Evolutionary conservation across 2,797 vertebrate genomes (phyloP).

Genomic region (Coluber constrictor): DNA sequence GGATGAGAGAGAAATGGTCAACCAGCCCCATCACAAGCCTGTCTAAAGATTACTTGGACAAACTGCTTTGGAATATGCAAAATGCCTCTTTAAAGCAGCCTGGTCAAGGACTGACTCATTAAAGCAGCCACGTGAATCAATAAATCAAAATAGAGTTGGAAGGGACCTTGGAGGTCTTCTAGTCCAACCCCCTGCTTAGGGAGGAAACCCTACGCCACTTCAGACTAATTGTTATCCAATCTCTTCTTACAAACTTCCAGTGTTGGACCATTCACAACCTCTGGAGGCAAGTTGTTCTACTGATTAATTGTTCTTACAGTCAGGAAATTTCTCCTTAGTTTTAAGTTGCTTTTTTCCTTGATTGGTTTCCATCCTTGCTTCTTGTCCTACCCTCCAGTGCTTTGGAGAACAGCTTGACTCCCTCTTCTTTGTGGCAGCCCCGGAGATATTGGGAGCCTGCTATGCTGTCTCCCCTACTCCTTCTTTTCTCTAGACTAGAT

Average conservation of each 20-base stretch:
- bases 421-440: background rate
- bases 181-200: background rate
- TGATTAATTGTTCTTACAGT: background rate
- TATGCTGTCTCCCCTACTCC: accelerated
- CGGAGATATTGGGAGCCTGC: background rate
- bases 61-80: background rate
- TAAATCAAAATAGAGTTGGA: background rate
- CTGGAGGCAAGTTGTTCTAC: accelerated
- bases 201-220: background rate
- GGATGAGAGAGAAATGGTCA: slow-evolving; percentile 10
- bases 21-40: background rate
- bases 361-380: background rate
- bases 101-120: background rate
- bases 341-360: background rate
- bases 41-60: background rate
- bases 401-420: background rate
- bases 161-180: background rate
- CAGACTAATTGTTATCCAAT: background rate
- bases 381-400: background rate
- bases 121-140: background rate
- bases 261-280: background rate
- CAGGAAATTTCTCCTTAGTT: background rate
- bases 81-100: background rate
- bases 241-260: background rate
- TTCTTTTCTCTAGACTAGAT: background rate